A percentile compares a stretch with the other conserved stretches of the same genome.
These are phyloP conservation scores for Haliclystus octoradiatus DNA, from an alignment of 30 jellyfish, hydroid and myxozoan genomes.

Conservation along the genomic window DNA sequence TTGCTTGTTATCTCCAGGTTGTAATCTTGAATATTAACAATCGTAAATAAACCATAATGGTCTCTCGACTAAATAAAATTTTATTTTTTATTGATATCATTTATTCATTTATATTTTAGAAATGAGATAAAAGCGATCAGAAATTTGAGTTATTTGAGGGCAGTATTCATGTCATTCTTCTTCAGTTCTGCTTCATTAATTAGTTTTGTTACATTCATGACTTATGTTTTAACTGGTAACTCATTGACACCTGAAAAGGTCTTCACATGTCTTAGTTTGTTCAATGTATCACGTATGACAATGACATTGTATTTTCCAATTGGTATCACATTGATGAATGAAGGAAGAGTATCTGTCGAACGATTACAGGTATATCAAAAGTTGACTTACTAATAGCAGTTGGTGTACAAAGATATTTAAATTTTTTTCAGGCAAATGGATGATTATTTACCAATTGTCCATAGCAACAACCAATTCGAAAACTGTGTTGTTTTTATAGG, in stretches of 20 bases:
- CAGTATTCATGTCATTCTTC: constrained; percentile 84
- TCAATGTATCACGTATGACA: constrained; percentile 40
- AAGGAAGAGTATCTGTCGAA: constrained; percentile 64
- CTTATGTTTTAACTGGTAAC: constrained; percentile 65
- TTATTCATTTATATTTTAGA: too few relatives aligned
- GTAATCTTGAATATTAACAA: too few relatives aligned
- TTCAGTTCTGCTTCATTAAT: constrained; percentile 71
- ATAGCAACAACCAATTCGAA: too few relatives aligned
- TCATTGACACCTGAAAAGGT: constrained; percentile 70
- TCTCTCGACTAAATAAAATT: too few relatives aligned
- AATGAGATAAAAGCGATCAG: constrained; percentile 55
- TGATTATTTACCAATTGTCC: too few relatives aligned
- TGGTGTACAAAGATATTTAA: too few relatives aligned
- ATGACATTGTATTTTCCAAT: constrained; percentile 78
- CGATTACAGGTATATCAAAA: constrained; percentile 54
- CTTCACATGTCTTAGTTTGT: constrained; percentile 63
- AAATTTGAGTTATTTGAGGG: constrained; percentile 50
- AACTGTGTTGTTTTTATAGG: too few relatives aligned
- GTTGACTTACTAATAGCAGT: too few relatives aligned
- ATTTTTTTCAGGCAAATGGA: too few relatives aligned
- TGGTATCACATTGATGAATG: constrained; percentile 69
- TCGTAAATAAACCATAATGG: too few relatives aligned
- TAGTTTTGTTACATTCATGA: constrained; percentile 65
- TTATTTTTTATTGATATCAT: too few relatives aligned
- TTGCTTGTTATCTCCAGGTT: too few relatives aligned